Evolutionary conservation across 2,797 vertebrate genomes (phyloP).

Genomic region (Masticophis lateralis): DNA sequence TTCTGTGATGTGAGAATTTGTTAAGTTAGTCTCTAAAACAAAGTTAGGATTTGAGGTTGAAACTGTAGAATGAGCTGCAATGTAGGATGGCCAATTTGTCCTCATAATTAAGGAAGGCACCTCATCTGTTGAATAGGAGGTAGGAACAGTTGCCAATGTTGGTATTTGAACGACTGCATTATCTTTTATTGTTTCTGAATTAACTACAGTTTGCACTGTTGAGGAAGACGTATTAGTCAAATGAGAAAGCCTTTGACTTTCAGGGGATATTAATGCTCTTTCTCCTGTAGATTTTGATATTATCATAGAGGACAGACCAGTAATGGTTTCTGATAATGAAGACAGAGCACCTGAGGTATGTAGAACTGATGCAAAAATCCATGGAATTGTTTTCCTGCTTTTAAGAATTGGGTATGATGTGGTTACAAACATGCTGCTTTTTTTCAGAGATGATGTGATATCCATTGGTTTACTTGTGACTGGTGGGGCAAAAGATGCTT

Average conservation of each 20-base stretch:
- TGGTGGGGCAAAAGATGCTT: constrained; percentile 12
- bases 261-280: constrained; percentile 38
- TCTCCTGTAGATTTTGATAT: constrained; percentile 20
- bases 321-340: background rate
- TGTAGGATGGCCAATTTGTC: constrained; percentile 30
- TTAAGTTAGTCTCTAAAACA: constrained; percentile 3
- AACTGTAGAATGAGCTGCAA: background rate
- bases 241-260: constrained; percentile 40
- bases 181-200: background rate
- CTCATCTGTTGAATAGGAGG: constrained; percentile 5
- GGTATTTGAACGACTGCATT: background rate
- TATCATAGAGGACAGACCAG: constrained; percentile 25
- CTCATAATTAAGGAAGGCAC: constrained; percentile 17
- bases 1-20: fast-evolving
- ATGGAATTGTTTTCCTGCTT: constrained; percentile 23
- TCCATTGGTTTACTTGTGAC: constrained; percentile 6
- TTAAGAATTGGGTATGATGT: constrained; percentile 33
- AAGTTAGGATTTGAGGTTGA: background rate
- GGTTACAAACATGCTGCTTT: background rate
- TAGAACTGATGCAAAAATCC: constrained; percentile 18
- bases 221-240: constrained; percentile 35
- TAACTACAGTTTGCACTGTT: constrained; percentile 10
- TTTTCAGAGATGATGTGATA: constrained; percentile 16
- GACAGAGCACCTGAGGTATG: constrained; percentile 24
- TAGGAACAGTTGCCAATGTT: background rate